Percentiles rank a stretch among this genome's conserved stretches.
Evolutionary conservation across 2,113 vertebrate genomes (phyloP).

Genomic region (Leucopsar rothschildi): DNA sequence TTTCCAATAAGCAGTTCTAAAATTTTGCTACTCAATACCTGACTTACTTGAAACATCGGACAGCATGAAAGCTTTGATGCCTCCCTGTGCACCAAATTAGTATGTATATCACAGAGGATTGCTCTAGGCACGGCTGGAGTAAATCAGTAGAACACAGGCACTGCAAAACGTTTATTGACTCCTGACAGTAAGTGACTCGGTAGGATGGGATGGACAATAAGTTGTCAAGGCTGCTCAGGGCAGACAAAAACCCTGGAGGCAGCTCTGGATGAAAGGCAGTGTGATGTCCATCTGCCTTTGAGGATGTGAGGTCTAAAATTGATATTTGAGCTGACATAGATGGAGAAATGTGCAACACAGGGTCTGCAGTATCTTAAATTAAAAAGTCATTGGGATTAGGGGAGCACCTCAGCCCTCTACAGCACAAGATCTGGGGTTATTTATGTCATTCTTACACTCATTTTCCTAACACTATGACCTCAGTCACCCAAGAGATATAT

Average conservation of each 20-base stretch:
- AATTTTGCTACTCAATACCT: background rate
- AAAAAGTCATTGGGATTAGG: background rate
- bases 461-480: background rate
- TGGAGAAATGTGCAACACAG: background rate
- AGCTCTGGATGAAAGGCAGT: background rate
- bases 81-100: background rate
- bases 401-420: background rate
- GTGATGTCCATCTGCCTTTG: background rate
- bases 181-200: slow-evolving; percentile 21
- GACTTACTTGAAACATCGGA: background rate
- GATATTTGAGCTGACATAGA: background rate
- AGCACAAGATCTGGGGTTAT: background rate
- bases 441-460: background rate
- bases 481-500: background rate
- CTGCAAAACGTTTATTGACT: slow-evolving; percentile 44
- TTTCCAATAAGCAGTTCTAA: background rate
- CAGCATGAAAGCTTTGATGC: background rate
- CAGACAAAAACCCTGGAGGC: background rate
- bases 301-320: background rate
- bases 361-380: background rate
- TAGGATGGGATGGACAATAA: background rate
- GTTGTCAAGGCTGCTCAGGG: slow-evolving; percentile 17
- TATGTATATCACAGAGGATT: background rate
- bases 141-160: background rate
- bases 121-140: background rate